These are phyloP conservation scores for Mobula hypostoma DNA, from an alignment of 2,113 vertebrate species.

Conservation along the genomic window DNA sequence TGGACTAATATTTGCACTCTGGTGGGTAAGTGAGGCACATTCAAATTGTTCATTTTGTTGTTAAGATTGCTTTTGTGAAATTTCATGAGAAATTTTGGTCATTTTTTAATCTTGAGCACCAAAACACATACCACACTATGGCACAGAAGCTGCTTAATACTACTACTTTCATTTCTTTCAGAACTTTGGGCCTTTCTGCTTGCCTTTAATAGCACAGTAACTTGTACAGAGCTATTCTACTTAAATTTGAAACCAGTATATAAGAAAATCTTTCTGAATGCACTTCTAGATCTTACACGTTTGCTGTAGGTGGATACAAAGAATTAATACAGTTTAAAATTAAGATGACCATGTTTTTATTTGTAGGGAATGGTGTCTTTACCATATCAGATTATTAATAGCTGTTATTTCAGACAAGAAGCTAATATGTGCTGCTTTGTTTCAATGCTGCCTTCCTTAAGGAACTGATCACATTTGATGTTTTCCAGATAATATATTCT, in stretches of 20 bases:
- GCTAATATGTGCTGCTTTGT: neutral
- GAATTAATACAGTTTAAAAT: neutral
- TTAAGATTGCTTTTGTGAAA: neutral
- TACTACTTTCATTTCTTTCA: neutral
- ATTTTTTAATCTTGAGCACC: neutral
- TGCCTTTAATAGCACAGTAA: neutral
- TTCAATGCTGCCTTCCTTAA: neutral
- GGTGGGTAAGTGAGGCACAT: too few relatives aligned
- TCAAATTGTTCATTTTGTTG: neutral
- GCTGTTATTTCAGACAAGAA: neutral
- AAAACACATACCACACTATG: neutral
- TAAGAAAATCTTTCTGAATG: neutral
- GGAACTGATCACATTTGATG: constrained; percentile 19
- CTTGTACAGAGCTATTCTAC: neutral
- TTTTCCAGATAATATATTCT: neutral
- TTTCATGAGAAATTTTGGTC: neutral
- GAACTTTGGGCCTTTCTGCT: neutral
- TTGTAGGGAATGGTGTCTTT: neutral
- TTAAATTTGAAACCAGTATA: neutral
- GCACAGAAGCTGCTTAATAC: neutral
- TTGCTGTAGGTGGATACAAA: neutral
- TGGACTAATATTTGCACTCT: neutral
- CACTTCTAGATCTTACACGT: neutral
- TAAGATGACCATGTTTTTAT: neutral
- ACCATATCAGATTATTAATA: neutral